Percentiles rank a stretch among this genome's conserved stretches.
These are phyloP conservation scores for Ennomos fuscantarius DNA, from an alignment of 2,888 invertebrate genomes.

Conservation along the genomic window DNA sequence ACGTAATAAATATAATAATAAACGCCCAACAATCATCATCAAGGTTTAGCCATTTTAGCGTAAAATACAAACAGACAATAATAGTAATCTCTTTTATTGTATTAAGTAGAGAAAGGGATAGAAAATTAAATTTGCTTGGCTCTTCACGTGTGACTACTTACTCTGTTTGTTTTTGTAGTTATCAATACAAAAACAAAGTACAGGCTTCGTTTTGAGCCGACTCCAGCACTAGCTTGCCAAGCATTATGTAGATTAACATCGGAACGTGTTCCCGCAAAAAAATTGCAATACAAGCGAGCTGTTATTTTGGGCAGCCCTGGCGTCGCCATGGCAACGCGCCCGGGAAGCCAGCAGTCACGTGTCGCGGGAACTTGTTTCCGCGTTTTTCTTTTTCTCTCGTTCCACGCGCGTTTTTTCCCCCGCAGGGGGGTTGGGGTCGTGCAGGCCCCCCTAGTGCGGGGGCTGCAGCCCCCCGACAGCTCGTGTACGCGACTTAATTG, in stretches of 20 bases:
- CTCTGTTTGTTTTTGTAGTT: too few species aligned
- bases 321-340: slow-evolving; percentile 75
- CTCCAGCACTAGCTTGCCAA: slow-evolving; percentile 15
- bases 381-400: slow-evolving; percentile 78
- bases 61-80: too few species aligned
- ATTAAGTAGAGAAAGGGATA: too few species aligned
- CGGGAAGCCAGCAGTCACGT: slow-evolving; percentile 83
- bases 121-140: too few species aligned
- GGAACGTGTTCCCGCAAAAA: slow-evolving; percentile 33
- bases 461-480: slow-evolving; percentile 56
- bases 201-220: slow-evolving; percentile 5
- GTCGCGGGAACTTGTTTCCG: slow-evolving; percentile 81
- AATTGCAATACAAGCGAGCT: slow-evolving; percentile 38
- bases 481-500: slow-evolving; percentile 84
- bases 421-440: slow-evolving; percentile 32
- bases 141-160: too few species aligned
- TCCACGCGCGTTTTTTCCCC: slow-evolving; percentile 75
- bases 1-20: too few species aligned
- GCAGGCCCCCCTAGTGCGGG: slow-evolving; percentile 36
- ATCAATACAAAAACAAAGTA: slow-evolving; percentile 6
- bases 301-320: slow-evolving; percentile 53
- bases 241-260: slow-evolving; percentile 37
- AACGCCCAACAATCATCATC: too few species aligned
- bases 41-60: too few species aligned
- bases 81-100: too few species aligned